These are phyloP conservation scores for Cydia strobilella DNA, from an alignment of 1,140 invertebrate genomes.

Conservation along the genomic window DNA sequence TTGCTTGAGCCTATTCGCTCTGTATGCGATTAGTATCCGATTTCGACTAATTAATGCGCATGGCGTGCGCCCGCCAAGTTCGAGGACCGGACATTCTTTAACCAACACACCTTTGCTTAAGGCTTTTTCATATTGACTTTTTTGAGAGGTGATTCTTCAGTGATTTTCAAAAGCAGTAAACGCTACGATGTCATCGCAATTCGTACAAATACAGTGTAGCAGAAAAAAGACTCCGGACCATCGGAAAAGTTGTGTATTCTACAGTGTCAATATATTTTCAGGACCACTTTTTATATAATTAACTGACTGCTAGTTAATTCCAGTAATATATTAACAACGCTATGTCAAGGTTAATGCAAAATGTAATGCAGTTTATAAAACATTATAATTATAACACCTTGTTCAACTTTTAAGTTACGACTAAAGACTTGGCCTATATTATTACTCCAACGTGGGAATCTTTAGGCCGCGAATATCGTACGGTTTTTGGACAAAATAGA, in stretches of 20 bases:
- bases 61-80: background rate
- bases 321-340: no score
- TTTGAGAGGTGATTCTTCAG: background rate
- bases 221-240: no score
- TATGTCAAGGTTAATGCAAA: no score
- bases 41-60: slow-evolving; percentile 11
- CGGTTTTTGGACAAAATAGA: background rate
- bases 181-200: no score
- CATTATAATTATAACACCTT: no score
- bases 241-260: no score
- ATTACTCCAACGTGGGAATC: background rate
- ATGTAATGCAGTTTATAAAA: no score
- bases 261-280: no score
- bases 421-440: background rate
- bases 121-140: background rate
- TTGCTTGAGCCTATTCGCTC: background rate
- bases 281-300: no score
- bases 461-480: background rate
- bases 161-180: no score
- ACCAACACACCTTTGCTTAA: background rate
- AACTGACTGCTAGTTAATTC: no score
- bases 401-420: background rate
- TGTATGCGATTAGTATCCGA: background rate
- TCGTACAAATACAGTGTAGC: no score
- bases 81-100: background rate